A percentile compares a stretch with the other conserved stretches of the same genome.
Conservation (phyloP, 2,888 invertebrate genomes). For the Mesoligia furuncula region DNA sequence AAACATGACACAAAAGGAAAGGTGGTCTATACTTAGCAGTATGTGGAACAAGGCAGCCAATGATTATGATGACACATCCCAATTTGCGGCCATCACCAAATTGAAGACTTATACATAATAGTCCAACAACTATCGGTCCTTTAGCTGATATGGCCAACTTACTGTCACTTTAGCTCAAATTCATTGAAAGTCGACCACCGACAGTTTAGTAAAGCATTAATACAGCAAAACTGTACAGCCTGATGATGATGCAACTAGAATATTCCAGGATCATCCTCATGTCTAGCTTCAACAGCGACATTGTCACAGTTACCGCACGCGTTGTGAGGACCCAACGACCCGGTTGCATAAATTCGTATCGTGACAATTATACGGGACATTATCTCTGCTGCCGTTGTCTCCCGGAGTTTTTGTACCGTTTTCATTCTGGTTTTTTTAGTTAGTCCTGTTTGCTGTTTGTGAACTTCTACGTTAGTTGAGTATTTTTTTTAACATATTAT, state of each 20-base stretch:
- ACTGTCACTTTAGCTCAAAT: not conserved
- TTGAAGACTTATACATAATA: not conserved
- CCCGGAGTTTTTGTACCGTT: conserved; percentile 51
- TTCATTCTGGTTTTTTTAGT: conserved; percentile 48
- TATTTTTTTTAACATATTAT: not conserved
- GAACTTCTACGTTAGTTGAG: not conserved
- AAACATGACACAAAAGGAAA: not conserved
- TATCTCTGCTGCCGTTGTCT: conserved; percentile 68
- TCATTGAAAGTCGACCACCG: not conserved
- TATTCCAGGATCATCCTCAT: not conserved
- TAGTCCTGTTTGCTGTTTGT: conserved; percentile 19
- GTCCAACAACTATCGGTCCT: not conserved
- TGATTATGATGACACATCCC: not conserved
- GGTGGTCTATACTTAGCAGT: not conserved
- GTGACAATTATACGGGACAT: conserved; percentile 74
- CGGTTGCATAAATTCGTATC: conserved; percentile 78
- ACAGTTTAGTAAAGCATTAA: not conserved
- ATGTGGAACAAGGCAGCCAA: rapidly evolving
- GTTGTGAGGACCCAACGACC: conserved; percentile 66
- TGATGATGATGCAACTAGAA: conserved; percentile 11
- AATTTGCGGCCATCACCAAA: not conserved
- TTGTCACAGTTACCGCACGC: conserved; percentile 53
- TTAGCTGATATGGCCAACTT: not conserved
- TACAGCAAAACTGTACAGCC: not conserved
- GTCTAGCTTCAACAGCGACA: conserved; percentile 33